Percentiles rank a stretch among this genome's conserved stretches.
Conservation (phyloP, 2,797 vertebrate species). For the Pyrocephalus nanus region DNA sequence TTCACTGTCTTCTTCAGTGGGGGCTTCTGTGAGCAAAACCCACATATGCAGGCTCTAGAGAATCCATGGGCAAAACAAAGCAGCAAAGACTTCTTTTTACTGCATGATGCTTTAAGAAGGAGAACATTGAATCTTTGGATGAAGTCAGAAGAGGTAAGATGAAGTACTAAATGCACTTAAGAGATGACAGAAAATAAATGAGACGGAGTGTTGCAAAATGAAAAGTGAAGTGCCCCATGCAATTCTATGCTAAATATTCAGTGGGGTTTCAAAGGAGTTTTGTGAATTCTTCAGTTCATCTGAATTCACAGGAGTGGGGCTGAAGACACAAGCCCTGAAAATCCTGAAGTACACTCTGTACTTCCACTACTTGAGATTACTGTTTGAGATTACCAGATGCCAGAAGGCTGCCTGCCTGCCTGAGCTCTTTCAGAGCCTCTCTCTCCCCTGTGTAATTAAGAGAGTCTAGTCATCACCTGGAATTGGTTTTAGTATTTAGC, state of each 20-base stretch:
- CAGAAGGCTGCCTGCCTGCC: neutral
- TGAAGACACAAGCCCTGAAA: neutral
- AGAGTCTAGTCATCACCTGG: neutral
- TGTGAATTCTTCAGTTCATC: neutral
- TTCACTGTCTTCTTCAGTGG: neutral
- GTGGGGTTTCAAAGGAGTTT: neutral
- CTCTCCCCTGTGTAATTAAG: neutral
- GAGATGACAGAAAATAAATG: neutral
- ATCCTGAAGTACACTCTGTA: neutral
- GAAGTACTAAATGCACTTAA: neutral
- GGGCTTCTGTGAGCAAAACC: neutral
- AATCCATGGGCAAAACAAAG: neutral
- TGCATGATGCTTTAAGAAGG: neutral
- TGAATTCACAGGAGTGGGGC: neutral
- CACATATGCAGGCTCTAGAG: neutral
- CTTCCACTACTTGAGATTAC: neutral
- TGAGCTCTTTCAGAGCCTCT: neutral
- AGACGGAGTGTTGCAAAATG: neutral
- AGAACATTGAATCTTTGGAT: neutral
- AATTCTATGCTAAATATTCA: neutral
- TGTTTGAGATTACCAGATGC: neutral
- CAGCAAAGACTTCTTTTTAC: neutral
- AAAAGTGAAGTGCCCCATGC: neutral
- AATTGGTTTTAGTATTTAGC: slow-evolving; percentile 22
- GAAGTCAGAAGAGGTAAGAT: neutral